phyloP scores from a whole-genome alignment of 2,888 invertebrate genomes.

The Eulithis prunata region DNA sequence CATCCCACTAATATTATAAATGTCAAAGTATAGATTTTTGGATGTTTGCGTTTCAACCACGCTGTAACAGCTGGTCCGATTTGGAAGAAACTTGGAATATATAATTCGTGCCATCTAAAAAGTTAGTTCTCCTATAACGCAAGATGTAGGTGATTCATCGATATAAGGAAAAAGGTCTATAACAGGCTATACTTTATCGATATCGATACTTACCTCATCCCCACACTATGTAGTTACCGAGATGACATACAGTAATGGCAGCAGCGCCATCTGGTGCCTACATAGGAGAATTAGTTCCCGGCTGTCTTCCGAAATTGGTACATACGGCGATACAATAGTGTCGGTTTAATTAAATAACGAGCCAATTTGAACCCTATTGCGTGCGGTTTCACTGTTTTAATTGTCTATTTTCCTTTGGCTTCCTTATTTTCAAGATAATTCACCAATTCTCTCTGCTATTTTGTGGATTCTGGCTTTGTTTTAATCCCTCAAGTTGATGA shows the following conservation, averaged over 20 bases:
- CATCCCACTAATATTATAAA: too few species aligned
- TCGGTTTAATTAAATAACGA: conserved; percentile 36
- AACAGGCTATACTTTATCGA: conserved; percentile 40
- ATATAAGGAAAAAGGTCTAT: not conserved
- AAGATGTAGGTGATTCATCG: too few species aligned
- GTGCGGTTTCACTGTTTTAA: conserved; percentile 17
- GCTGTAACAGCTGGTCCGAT: too few species aligned
- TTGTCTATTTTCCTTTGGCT: conserved; percentile 6
- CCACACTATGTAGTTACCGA: conserved; percentile 60
- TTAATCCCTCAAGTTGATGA: too few species aligned
- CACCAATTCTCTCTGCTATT: too few species aligned
- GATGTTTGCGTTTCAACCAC: too few species aligned
- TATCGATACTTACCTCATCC: conserved; percentile 31
- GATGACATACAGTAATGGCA: conserved; percentile 81
- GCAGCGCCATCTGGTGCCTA: conserved; percentile 72
- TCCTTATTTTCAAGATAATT: conserved; percentile 4
- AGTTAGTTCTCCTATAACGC: too few species aligned
- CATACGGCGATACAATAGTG: conserved; percentile 29
- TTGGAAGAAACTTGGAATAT: too few species aligned
- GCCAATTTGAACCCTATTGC: conserved; percentile 30
- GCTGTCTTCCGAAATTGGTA: conserved; percentile 57
- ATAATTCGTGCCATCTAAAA: too few species aligned
- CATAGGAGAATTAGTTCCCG: conserved; percentile 68
- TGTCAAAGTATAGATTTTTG: too few species aligned
- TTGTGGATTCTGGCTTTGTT: too few species aligned